Evolutionary conservation across 2,113 vertebrate genomes (phyloP), one percentile per base, ranked within the genome.

Genomic region (Colinus virginianus): DNA sequence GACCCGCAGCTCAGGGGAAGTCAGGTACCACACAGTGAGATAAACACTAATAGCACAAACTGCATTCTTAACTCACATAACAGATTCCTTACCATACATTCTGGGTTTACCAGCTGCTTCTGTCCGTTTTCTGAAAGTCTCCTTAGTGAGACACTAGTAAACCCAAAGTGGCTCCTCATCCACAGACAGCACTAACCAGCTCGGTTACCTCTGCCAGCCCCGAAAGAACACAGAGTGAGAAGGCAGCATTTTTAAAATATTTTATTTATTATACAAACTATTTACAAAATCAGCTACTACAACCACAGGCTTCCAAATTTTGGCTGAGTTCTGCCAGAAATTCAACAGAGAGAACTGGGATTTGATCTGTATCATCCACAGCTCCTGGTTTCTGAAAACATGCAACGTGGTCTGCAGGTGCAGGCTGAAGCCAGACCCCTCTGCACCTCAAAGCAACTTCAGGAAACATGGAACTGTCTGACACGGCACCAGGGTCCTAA

Each of bases 191-290:
- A 64, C n/a, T 40, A 22, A 62, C 6, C 64, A 46, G 51, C 58
- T 51, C 6, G 55, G 88, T 58, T 75, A 45, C 25, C 38, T 49
- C 68, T 19, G 25, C 14, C 40, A 71, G 59, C 11, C 92, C 13
- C 0, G 0, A 78, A 95, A 95, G 62, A 96, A 93, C 2, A 3
- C 53, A 38, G 25, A 95, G 59, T 40, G 58, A 89, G 84, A 95
- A 79, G 13, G 76, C n/a, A 94, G 49, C 14, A 48, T 70, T 96
- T 95, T 96, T 93, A 91, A 97, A 95, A 97, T 94, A 96, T 75
- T 97, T 97, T 96, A 97, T 97, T 98, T 96, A 97, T 97, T 97
- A 88, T 97, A 98, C 97, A 98, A 97, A 98, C 96, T 97, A 98
- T 98, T 98, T 98, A 98, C 97, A 98, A 90, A 96, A 88, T 95